Evolutionary conservation across 1,140 invertebrate species (phyloP), one percentile per base, ranked within the genome.

Genomic region (Hesperophylax magnus): DNA sequence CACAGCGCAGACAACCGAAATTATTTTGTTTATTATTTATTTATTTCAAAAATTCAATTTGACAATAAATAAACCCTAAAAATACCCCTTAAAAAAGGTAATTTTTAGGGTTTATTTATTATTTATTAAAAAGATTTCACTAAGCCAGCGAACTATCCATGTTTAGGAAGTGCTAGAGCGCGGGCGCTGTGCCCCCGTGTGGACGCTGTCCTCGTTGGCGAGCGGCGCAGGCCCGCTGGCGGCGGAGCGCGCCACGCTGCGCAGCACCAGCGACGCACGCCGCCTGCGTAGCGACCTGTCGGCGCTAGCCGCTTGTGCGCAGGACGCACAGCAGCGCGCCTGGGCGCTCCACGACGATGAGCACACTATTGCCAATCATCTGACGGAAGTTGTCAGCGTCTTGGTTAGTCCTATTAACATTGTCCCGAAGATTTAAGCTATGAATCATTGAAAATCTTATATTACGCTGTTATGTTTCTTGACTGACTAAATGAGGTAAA

Each of bases 291-390:
- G 94, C 61, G 94, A 97, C 74, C 94, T 98, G 80, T 92, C 92
- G 47, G 93, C 97, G 84, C 88, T 98, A 72, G 95, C 94, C 14
- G 94, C 93, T 63, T 97, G 96, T 83, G 97, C 97, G 84, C 96
- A 98, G 87, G 97, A 98, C 86, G 96, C 96, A 0, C 97, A 98
- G 86, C 97, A 98, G 85, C 91, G 97, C 84, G 97, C 95, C 83
- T 98, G 97, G 97, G 96, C 96, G 85, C 89, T 98, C 5, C 95
- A 98, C 88, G 97, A 98, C 88, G 97, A 98, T 88, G 96, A 98
- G 85, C 92, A 92, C 74, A 93, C 95, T 78, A 98, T 98, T 86
- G 92, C 93, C 56, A 94, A 95, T 81, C 94, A 96, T 86, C 91
- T 98, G 9, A 92, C 94, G 69, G 96, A 98, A 86, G 89, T 98